Base-by-base conservation (phyloP, 1,140 invertebrate species). In the Macrobrachium rosenbergii region DNA sequence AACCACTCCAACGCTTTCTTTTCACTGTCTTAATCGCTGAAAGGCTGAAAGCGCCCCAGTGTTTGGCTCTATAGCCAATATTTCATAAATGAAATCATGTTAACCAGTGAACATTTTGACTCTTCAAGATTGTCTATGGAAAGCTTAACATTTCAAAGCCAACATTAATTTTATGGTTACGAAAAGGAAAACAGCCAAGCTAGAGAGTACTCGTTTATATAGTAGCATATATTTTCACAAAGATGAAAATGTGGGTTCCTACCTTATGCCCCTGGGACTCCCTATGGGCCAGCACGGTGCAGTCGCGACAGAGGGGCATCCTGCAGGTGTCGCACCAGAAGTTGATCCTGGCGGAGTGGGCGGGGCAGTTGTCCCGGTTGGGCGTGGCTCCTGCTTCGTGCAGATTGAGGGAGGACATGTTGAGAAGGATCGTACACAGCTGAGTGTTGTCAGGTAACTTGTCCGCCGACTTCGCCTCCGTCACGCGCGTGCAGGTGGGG, bases 241-340 rank as follows among this genome's bases (percentile, higher is more conserved):
- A 1, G 28, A 37, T 37, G 1, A 37, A 37, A 3, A 37, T 37
- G 28, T 1, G 28, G 28, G 3, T 37, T 11, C 79, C 16, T 75
- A 89, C 89, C 89, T 88, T 89, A n/a, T 89, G 89, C n/a, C 89
- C 89, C 8, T 82, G 63, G 2, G 60, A 37, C 82, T 89, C 85
- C 16, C 89, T 28, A 52, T 89, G 89, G 12, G 85, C 89, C 82
- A 89, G 12, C 12, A 89, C 89, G n/a, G 89, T 89, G 72, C 89
- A 89, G 86, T 89, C 89, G 59, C 89, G 73, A 23, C 89, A 89
- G 59, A 89, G 82, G 16, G 89, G 85, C 69, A 88, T 45, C 64
- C 87, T 60, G 86, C 89, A 89, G 67, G 89, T 76, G 64, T 89
- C 85, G 62, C 89, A 89, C 89, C 89, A 89, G 86, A 89, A 89